phyloP scores from a whole-genome alignment of 2,888 invertebrate species.

The Sialis lutaria region DNA sequence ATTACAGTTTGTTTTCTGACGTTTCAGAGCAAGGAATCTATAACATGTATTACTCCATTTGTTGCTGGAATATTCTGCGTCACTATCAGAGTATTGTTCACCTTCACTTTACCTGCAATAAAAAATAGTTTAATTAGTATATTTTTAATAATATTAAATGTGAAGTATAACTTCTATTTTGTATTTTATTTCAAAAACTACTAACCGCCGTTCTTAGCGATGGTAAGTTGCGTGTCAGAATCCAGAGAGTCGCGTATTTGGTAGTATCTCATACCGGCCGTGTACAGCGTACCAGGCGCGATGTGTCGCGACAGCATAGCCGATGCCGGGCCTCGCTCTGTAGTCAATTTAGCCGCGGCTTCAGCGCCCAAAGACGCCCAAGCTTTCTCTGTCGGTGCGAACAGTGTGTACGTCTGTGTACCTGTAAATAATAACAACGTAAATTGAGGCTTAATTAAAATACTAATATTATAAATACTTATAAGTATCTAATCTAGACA shows the following conservation, averaged over 20 bases:
- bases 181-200: constrained; percentile 5
- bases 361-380: constrained; percentile 46
- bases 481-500: no score
- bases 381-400: constrained; percentile 70
- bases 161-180: neutral
- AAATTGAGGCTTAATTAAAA: neutral
- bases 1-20: no score
- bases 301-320: constrained; percentile 61
- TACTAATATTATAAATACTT: no score
- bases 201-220: constrained; percentile 64
- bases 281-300: constrained; percentile 61
- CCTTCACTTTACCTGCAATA: constrained; percentile 59
- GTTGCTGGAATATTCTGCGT: constrained; percentile 78
- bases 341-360: constrained; percentile 41
- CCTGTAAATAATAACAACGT: constrained; percentile 29
- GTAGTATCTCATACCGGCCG: constrained; percentile 75
- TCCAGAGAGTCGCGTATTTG: constrained; percentile 66
- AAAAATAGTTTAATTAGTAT: constrained; percentile 6
- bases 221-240: constrained; percentile 54
- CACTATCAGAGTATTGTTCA: constrained; percentile 64
- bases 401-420: constrained; percentile 67
- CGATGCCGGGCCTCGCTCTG: constrained; percentile 45
- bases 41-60: constrained; percentile 73
- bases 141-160: neutral
- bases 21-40: constrained; percentile 43